A percentile compares a stretch with the other conserved stretches of the same genome.
These are phyloP conservation scores for Phortica okadai DNA, from an alignment of 2,888 invertebrate genomes.

Conservation along the genomic window DNA sequence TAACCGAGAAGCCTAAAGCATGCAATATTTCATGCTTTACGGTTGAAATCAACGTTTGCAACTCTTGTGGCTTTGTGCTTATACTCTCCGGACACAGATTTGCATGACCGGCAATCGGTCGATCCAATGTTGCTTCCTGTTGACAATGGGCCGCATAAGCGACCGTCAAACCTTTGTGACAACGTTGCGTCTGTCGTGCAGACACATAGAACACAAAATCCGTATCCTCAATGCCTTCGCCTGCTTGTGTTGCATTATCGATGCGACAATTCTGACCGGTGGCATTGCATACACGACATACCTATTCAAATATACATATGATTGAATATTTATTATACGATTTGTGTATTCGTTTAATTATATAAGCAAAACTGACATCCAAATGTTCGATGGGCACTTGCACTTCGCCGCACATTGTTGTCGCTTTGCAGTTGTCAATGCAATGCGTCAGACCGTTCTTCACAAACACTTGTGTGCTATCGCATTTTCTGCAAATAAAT, in stretches of 20 bases:
- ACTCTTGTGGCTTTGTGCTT: conserved; percentile 92
- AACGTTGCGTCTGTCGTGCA: conserved; percentile 94
- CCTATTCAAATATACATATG: conserved; percentile 77
- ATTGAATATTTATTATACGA: background rate
- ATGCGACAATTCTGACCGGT: conserved; percentile 88
- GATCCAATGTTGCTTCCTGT: conserved; percentile 94
- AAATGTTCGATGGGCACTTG: conserved; percentile 94
- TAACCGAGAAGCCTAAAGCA: conserved; percentile 97
- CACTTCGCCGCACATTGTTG: conserved; percentile 97
- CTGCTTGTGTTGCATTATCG: conserved; percentile 78
- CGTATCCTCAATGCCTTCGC: conserved; percentile 85
- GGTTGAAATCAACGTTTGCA: conserved; percentile 93
- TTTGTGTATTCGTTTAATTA: background rate
- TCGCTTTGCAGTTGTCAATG: conserved; percentile 87
- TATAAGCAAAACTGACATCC: conserved; percentile 82
- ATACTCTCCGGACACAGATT: conserved; percentile 98
- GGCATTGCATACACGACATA: conserved; percentile 91
- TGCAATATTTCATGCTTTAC: conserved; percentile 99
- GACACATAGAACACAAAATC: conserved; percentile 99
- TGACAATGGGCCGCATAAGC: conserved; percentile 99
- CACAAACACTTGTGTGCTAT: conserved; percentile 91
- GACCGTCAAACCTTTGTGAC: conserved; percentile 92
- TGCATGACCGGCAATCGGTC: conserved; percentile 98
- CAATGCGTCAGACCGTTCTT: conserved; percentile 91
- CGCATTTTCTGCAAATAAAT: conserved; percentile 85